These are phyloP conservation scores for Nephrotoma appendiculata DNA, from an alignment of 2,888 invertebrate species.

Conservation along the genomic window DNA sequence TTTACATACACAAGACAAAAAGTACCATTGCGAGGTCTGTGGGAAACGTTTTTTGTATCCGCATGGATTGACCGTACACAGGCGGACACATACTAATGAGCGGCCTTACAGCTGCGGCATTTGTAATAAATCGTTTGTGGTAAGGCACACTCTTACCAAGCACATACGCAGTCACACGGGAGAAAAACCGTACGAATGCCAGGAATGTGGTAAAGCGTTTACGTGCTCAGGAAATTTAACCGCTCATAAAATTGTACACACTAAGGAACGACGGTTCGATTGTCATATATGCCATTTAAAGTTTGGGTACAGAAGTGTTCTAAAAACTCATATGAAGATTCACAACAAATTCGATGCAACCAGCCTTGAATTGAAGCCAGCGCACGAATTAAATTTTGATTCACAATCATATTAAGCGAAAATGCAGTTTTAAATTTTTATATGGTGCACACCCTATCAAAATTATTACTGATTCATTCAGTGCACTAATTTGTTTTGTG, in stretches of 20 bases:
- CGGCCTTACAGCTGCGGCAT: neutral
- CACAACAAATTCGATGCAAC: neutral
- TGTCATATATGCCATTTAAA: conserved; percentile 7
- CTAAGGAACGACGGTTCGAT: conserved; percentile 8
- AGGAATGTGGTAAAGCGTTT: conserved; percentile 9
- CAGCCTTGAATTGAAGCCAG: neutral
- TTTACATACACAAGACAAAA: conserved; percentile 11
- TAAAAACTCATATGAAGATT: conserved; percentile 11
- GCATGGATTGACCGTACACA: conserved; percentile 9
- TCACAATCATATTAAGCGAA: neutral
- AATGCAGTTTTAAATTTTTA: neutral
- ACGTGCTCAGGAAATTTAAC: conserved; percentile 10
- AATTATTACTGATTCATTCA: neutral
- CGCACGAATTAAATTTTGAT: neutral
- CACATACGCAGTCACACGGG: conserved; percentile 11
- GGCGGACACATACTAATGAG: neutral
- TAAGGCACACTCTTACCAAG: neutral
- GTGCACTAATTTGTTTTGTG: neutral
- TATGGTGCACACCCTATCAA: neutral
- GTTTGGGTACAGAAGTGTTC: conserved; percentile 9
- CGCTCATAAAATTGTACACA: conserved; percentile 11
- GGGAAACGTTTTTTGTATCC: conserved; percentile 11
- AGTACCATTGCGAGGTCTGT: conserved; percentile 12
- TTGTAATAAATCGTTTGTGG: conserved; percentile 2
- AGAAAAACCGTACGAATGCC: conserved; percentile 11